Conservation (phyloP, 1,140 invertebrate species). For the Prorops nasuta region DNA sequence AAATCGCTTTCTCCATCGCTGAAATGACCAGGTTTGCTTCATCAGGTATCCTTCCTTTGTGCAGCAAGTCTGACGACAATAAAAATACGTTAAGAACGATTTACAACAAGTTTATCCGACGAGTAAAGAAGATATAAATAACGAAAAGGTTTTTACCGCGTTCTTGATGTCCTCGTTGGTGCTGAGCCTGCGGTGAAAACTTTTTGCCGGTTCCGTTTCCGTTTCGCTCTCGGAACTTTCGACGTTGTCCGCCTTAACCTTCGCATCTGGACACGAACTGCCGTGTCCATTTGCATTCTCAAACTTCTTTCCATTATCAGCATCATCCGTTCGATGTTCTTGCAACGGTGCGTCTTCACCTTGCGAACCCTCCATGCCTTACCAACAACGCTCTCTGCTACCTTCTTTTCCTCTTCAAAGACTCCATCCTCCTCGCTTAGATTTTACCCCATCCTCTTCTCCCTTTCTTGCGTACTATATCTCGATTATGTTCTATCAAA, state of each 20-base stretch:
- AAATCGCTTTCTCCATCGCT: constrained; percentile 79
- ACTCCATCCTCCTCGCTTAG: too few species aligned
- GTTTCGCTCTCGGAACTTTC: constrained; percentile 68
- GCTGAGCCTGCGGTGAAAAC: constrained; percentile 66
- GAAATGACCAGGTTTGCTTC: constrained; percentile 83
- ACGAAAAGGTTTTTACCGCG: constrained; percentile 56
- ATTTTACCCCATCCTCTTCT: too few species aligned
- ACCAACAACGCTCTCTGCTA: too few species aligned
- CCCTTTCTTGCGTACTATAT: too few species aligned
- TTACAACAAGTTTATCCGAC: constrained; percentile 1
- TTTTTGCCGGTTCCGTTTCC: constrained; percentile 65
- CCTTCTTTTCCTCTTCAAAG: too few species aligned
- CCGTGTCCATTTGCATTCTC: too few species aligned
- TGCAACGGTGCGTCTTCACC: too few species aligned
- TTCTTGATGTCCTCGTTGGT: constrained; percentile 65
- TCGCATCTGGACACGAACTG: not conserved
- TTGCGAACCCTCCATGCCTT: too few species aligned
- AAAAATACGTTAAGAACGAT: constrained; percentile 5
- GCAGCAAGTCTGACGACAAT: constrained; percentile 14
- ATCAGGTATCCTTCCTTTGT: constrained; percentile 81
- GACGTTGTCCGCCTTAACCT: constrained; percentile 11
- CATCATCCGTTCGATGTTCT: too few species aligned
- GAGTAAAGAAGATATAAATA: constrained; percentile 15
- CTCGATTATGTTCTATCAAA: too few species aligned
- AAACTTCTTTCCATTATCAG: too few species aligned